These are phyloP conservation scores for Danio kyathit DNA, from an alignment of 2,797 vertebrate species.

Conservation along the genomic window DNA sequence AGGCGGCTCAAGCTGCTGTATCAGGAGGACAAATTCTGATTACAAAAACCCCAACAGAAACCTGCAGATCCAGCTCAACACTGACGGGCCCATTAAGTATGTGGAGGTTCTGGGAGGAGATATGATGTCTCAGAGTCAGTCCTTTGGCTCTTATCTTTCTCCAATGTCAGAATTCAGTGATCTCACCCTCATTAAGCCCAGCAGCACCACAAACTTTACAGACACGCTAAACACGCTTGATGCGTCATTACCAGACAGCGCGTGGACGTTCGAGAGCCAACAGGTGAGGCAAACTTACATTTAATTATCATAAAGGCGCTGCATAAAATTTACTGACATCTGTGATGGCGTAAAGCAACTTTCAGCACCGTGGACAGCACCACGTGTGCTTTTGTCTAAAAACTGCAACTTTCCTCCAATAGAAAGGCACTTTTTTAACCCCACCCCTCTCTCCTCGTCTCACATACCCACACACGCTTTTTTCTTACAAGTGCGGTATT, in stretches of 20 bases:
- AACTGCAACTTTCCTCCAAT: conserved; percentile 57
- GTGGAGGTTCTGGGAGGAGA: conserved; percentile 79
- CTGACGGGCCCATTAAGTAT: conserved; percentile 80
- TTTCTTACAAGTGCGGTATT: background rate
- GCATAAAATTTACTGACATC: background rate
- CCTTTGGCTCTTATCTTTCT: conserved; percentile 81
- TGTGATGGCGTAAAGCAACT: background rate
- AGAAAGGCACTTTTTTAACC: conserved; percentile 35
- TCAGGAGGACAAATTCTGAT: conserved; percentile 65
- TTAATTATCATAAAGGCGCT: background rate
- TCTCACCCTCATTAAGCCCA: conserved; percentile 80
- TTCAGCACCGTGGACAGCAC: conserved; percentile 2
- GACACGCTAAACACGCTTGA: conserved; percentile 69
- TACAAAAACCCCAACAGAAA: conserved; percentile 80
- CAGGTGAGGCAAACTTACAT: conserved; percentile 69
- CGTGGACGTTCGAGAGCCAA: conserved; percentile 68
- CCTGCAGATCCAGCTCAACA: conserved; percentile 80
- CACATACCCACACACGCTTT: conserved; percentile 6
- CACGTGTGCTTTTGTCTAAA: background rate
- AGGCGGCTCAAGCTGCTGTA: conserved; percentile 70
- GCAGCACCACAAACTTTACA: conserved; percentile 70
- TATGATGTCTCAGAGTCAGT: conserved; percentile 70
- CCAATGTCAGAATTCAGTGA: conserved; percentile 82
- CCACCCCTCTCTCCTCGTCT: background rate
- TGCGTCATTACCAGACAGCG: conserved; percentile 67